Evolutionary conservation across 2,113 vertebrate species (phyloP).

Genomic region (Thunnus maccoyii): DNA sequence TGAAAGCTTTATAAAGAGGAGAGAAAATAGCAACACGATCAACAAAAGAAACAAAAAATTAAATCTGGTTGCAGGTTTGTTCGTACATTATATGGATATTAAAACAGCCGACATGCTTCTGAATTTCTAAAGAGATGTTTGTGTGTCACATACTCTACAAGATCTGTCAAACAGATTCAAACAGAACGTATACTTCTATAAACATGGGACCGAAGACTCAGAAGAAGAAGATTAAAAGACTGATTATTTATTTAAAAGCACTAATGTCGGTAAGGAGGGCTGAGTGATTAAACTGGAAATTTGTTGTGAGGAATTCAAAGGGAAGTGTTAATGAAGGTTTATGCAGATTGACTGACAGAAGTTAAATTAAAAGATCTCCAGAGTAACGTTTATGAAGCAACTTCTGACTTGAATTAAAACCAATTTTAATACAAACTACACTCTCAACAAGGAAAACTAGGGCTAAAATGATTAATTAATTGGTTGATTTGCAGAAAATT

Average conservation of each 20-base stretch:
- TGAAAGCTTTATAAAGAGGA: background rate
- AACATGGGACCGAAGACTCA: constrained; percentile 14
- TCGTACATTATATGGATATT: background rate
- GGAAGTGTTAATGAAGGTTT: background rate
- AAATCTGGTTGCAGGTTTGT: background rate
- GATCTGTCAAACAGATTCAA: constrained; percentile 5
- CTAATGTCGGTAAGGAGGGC: constrained; percentile 12
- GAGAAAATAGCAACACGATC: background rate
- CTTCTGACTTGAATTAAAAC: background rate
- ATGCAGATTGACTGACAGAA: constrained; percentile 5
- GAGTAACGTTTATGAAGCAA: background rate
- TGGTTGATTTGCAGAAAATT: too few species aligned
- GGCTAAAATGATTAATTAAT: too few species aligned
- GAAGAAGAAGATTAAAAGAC: constrained; percentile 21
- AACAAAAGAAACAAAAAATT: background rate
- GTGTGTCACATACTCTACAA: background rate
- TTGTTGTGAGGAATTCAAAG: constrained; percentile 6
- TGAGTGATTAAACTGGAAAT: constrained; percentile 30
- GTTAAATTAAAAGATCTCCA: background rate
- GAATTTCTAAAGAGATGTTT: background rate
- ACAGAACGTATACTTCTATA: constrained; percentile 4
- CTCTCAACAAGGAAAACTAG: background rate
- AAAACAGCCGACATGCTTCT: background rate
- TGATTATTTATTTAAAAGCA: constrained; percentile 57
- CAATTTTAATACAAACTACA: background rate